These are phyloP conservation scores for Mactromeris polynyma DNA, from an alignment of 2,888 invertebrate species.

Conservation along the genomic window DNA sequence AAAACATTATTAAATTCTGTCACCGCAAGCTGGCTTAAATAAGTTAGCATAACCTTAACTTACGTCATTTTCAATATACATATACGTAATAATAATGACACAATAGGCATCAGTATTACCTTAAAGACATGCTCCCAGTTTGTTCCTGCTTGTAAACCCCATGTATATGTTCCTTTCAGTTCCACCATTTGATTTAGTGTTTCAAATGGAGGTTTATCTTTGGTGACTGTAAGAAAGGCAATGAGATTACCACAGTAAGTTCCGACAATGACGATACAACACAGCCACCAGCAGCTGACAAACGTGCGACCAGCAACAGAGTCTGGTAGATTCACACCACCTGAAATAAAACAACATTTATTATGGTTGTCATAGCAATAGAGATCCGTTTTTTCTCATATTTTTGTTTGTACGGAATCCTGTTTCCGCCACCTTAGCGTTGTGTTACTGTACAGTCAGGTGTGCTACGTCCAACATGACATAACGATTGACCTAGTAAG, in stretches of 20 bases:
- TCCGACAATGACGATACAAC: conserved; percentile 81
- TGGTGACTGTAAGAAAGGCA: conserved; percentile 83
- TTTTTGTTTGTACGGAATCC: too few relatives aligned
- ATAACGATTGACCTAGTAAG: too few relatives aligned
- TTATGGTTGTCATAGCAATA: too few relatives aligned
- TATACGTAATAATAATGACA: neutral
- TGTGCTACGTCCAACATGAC: too few relatives aligned
- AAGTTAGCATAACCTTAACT: too few relatives aligned
- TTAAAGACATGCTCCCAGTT: conserved; percentile 72
- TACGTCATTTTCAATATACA: too few relatives aligned
- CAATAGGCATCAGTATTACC: conserved; percentile 59
- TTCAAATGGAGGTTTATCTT: conserved; percentile 79
- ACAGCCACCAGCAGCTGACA: conserved; percentile 79
- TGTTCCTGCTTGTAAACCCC: conserved; percentile 77
- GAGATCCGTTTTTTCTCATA: too few relatives aligned
- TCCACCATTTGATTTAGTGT: conserved; percentile 75
- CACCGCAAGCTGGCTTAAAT: too few relatives aligned
- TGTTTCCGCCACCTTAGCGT: too few relatives aligned
- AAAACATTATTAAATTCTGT: too few relatives aligned
- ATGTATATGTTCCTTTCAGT: conserved; percentile 69
- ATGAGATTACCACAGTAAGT: conserved; percentile 85
- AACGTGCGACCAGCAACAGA: conserved; percentile 78
- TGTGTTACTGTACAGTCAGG: too few relatives aligned
- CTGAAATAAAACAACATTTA: conserved; percentile 45
- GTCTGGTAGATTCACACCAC: conserved; percentile 75